Evolutionary conservation across 2,113 vertebrate genomes (phyloP), one percentile per base, ranked within the genome.

Genomic region (Fukomys damarensis): DNA sequence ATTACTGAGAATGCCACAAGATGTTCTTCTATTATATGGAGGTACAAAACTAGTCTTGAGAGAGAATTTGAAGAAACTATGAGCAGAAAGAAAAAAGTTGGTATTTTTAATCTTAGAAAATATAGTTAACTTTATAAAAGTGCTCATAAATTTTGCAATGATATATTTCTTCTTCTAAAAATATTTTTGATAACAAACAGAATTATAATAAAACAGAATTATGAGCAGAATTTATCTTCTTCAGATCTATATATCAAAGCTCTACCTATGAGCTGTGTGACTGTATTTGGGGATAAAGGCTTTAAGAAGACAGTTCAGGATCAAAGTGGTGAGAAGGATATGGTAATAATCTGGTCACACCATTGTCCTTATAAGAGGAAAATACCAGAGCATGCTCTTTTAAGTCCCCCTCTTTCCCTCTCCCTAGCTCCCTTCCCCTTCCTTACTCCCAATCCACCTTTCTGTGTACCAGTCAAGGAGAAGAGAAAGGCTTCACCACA

Each of bases 21-120:
- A 59, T n/a, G 43, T 49, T 24, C 19, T 43, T 65, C 2, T 38
- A 38, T 43, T 77, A 58, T 80, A 19, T 3, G 61, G 7, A 13
- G 9, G 8, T 41, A 6, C 7, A 3, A 20, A 94, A 76, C 13
- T 65, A 58, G 59, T n/a, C 26, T 3, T 74, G 70, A 87, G 7
- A 81, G 43, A 79, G 3, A 26, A 89, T 54, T 52, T 92, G 83
- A 89, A 86, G 28, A 94, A 94, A 85, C 9, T 43, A 82, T 61
- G 41, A 20, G 30, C 86, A 10, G 87, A 80, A 85, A 13, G n/a
- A 86, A 87, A 83, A 61, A 84, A n/a, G 30, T 87, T 59, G 0
- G 14, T 58, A 20, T 56, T 32, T 91, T 52, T 49, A 85, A 85
- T 54, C 3, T 20, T 87, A 16, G 28, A 7, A 86, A 61, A 19